A percentile compares a stretch with the other conserved stretches of the same genome.
phyloP scores from a whole-genome alignment of 2,888 invertebrate genomes.

The Cecidostiba fungosa region DNA sequence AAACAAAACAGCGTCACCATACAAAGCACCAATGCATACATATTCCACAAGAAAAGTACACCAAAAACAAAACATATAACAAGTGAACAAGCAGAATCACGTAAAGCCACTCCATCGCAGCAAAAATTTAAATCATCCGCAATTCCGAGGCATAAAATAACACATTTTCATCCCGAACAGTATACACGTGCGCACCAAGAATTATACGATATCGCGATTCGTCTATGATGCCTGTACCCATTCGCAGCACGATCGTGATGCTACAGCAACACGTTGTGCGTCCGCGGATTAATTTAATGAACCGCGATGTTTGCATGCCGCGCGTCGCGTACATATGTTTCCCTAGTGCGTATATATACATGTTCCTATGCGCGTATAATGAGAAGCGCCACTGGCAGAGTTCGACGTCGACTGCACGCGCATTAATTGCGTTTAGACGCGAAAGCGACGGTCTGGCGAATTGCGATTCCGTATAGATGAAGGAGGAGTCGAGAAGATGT shows the following conservation, averaged over 20 bases:
- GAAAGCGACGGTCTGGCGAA: not conserved
- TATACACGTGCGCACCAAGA: too few relatives aligned
- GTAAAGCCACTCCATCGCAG: not conserved
- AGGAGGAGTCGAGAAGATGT: not conserved
- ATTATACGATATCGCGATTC: not conserved
- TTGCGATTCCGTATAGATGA: not conserved
- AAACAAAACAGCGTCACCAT: not conserved
- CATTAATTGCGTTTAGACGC: slow-evolving; percentile 1
- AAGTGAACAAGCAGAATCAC: not conserved
- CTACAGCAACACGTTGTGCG: slow-evolving; percentile 68
- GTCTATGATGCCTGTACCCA: not conserved
- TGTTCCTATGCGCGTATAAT: not conserved
- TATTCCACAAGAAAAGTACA: not conserved
- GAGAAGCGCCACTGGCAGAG: not conserved
- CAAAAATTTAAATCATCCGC: not conserved
- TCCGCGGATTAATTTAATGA: slow-evolving; percentile 75
- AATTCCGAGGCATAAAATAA: not conserved
- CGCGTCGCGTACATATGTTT: slow-evolving; percentile 12
- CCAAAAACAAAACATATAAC: not conserved
- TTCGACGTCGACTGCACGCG: not conserved
- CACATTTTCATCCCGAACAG: not conserved
- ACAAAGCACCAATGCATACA: not conserved
- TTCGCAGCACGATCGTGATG: not conserved
- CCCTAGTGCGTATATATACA: not conserved
- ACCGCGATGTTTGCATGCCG: slow-evolving; percentile 71